A percentile compares a stretch with the other conserved stretches of the same genome.
Conservation (phyloP, 2,797 vertebrate genomes). For the Streptopelia turtur region DNA sequence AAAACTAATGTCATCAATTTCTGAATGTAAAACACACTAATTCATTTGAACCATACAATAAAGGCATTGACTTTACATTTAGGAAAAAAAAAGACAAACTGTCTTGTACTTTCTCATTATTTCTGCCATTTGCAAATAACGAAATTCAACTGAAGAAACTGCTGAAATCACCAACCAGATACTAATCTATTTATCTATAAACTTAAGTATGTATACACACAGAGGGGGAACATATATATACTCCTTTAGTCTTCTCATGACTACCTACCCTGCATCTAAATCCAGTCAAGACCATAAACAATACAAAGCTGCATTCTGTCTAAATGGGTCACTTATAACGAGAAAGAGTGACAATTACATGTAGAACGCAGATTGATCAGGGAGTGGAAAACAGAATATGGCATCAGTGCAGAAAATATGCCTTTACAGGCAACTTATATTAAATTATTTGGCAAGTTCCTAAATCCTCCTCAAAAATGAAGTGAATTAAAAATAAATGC, state of each 20-base stretch:
- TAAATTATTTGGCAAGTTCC: background rate
- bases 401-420: slow-evolving; percentile 9
- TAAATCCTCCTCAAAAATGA: background rate
- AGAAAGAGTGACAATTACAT: slow-evolving; percentile 60
- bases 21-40: background rate
- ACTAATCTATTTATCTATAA: background rate
- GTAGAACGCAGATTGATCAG: slow-evolving; percentile 59
- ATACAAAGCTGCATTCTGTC: slow-evolving; percentile 44
- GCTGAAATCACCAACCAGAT: background rate
- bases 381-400: slow-evolving; percentile 54
- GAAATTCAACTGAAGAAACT: background rate
- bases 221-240: background rate
- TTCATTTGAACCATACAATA: background rate
- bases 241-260: background rate
- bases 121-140: background rate
- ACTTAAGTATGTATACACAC: background rate
- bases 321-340: slow-evolving; percentile 75
- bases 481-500: background rate
- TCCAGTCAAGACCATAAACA: slow-evolving; percentile 31
- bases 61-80: background rate
- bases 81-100: background rate
- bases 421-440: background rate
- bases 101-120: background rate
- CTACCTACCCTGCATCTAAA: background rate
- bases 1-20: background rate